These are phyloP conservation scores for Drosophila gaucha DNA, from an alignment of 2,888 invertebrate species.

Conservation along the genomic window DNA sequence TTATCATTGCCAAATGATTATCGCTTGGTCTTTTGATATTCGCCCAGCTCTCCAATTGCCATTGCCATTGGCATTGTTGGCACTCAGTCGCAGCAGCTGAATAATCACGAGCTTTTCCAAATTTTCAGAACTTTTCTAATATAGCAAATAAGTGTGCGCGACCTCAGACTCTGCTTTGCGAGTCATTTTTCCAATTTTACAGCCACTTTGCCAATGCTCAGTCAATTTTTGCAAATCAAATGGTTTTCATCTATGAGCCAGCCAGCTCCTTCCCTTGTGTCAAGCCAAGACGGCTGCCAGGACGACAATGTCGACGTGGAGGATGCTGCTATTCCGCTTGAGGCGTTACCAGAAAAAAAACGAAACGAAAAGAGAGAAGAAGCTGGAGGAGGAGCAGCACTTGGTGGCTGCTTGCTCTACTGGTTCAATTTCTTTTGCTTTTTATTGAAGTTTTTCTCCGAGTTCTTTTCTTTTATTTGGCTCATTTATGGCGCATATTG, in stretches of 20 bases:
- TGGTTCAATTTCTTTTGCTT: conserved; percentile 21
- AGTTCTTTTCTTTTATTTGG: conserved; percentile 60
- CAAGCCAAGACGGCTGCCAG: conserved; percentile 53
- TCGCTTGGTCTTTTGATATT: conserved; percentile 32
- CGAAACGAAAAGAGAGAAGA: too few species aligned
- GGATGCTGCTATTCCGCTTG: conserved; percentile 19
- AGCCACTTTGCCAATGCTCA: conserved; percentile 75
- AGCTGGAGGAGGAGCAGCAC: not conserved
- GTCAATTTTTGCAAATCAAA: conserved; percentile 78
- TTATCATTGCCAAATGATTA: conserved; percentile 67
- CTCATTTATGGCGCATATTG: conserved; percentile 78
- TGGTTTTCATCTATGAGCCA: conserved; percentile 34
- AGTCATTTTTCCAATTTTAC: conserved; percentile 60
- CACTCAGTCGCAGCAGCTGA: conserved; percentile 27
- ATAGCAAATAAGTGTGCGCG: conserved; percentile 25
- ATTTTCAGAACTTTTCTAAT: conserved; percentile 61
- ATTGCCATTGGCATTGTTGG: conserved; percentile 36
- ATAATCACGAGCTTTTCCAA: conserved; percentile 44
- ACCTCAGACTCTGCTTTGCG: not conserved
- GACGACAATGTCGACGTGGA: conserved; percentile 45
- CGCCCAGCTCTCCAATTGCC: conserved; percentile 22
- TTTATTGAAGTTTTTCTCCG: conserved; percentile 58
- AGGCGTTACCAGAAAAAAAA: conserved; percentile 24
- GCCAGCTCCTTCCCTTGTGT: conserved; percentile 28
- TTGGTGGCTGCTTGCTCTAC: conserved; percentile 4